Base-by-base conservation (phyloP, 2,888 invertebrate genomes). In the Dicranocentrus wangi region DNA sequence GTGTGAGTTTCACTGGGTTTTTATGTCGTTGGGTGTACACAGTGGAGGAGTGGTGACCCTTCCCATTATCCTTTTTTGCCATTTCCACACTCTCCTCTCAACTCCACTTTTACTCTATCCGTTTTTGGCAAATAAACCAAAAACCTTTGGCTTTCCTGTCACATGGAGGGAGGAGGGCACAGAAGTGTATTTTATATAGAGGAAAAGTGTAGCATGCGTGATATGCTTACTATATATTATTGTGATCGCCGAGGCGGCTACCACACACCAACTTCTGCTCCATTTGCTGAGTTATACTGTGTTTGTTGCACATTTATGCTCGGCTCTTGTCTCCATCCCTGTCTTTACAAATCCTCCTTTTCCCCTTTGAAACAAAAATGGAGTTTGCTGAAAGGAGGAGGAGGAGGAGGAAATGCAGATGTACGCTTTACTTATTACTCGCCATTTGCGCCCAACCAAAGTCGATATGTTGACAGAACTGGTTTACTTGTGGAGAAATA, bases 111-210 rank as follows among this genome's bases (percentile, higher is more conserved):
- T n/a, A n/a, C n/a, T n/a, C n/a, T n/a, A n/a, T n/a, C n/a, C n/a
- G n/a, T 17, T 66, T 66, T 43, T 66, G 66, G 43, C 66, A 66
- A 66, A 66, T 66, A 66, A 43, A 66, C 3, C 47, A 19, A 39
- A 25, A 63, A 28, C 43, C 23, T 23, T 66, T 66, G 66, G 43
- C 47, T 66, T 66, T 66, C 43, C 43, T 63, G 63, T 63, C 63
- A 63, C 19, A n/a, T n/a, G n/a, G n/a, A 17, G 21, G 53, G 21
- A 53, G 19, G 19, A 17, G 19, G 10, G n/a, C 17, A 5, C 51
- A 53, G 2, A 53, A 3, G 53, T 17, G 19, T 2, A 53, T 51
- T 51, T 8, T 10, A 53, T 21, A 53, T 17, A 53, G 21, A 17
- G 21, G 19, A 53, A 53, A n/a, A n/a, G n/a, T n/a, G n/a, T n/a